Base-by-base conservation (phyloP, 2,888 invertebrate species). In the Napeogenes inachia region DNA sequence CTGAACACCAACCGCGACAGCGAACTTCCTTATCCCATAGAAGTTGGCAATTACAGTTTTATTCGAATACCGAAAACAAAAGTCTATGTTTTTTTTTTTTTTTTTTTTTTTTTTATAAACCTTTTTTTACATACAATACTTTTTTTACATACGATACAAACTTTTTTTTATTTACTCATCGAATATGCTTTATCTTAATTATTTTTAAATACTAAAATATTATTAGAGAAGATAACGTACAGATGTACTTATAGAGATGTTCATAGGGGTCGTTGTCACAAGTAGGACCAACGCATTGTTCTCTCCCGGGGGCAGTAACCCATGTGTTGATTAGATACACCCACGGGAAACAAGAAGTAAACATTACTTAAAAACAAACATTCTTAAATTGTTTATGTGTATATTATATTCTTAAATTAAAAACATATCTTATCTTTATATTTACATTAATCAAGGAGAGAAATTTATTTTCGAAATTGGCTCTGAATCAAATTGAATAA, bases 271-370 rank as follows among this genome's bases (percentile, higher is more conserved):
- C 75, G 72, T 73, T 72, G 74, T 71, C 71, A 60, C 64, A 50
- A 61, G 59, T 53, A 64, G 83, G 89, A 89, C 89, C 89, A 88
- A 88, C 88, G 89, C 89, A 89, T 88, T 87, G 89, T 87, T 84
- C 86, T 81, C 77, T 71, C 82, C 81, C 75, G 89, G 89, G 89
- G 89, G 88, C 89, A 89, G 76, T 89, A 83, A 87, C 89, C 89
- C 87, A 89, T 78, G 78, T 85, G 79, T 75, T 84, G 89, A 88
- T 89, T 87, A 88, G 88, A 89, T 87, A 88, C 74, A 80, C 66
- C 70, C 71, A 77, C 76, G 77, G 75, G 74, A 71, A 68, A 70
- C 65, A 69, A 74, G 75, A 73, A 70, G 75, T 79, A 81, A 80
- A 81, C 79, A 81, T 70, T 70, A 69, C 72, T 72, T 71, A 73